phyloP scores from a whole-genome alignment of 2,797 vertebrate species.

The Synaphobranchus kaupii region DNA sequence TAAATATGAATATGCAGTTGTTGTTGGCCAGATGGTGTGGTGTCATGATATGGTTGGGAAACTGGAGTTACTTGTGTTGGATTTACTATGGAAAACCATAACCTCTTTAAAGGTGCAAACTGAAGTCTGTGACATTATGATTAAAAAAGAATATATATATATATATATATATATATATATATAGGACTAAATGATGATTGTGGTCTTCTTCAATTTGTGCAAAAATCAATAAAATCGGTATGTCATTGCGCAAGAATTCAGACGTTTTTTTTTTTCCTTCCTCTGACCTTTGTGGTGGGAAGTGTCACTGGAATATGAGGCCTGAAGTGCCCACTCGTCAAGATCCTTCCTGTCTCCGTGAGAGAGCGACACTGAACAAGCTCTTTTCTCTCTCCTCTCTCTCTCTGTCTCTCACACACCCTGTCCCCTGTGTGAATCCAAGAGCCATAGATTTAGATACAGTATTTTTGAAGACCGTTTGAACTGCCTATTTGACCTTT shows the following conservation, averaged over 20 bases:
- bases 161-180: no score
- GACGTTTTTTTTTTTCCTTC: slow-evolving; percentile 24
- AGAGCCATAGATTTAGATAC: slow-evolving; percentile 74
- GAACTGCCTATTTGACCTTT: slow-evolving; percentile 78
- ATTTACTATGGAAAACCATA: not conserved
- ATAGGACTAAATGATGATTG: slow-evolving; percentile 60
- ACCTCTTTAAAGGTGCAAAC: slow-evolving; percentile 59
- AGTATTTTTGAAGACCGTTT: slow-evolving; percentile 70
- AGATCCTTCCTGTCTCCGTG: slow-evolving; percentile 3
- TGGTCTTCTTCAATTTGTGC: slow-evolving; percentile 58
- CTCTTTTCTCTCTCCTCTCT: slow-evolving; percentile 38
- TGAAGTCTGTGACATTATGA: slow-evolving; percentile 68
- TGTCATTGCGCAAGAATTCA: slow-evolving; percentile 62
- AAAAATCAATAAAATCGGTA: slow-evolving; percentile 67
- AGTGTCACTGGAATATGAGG: not conserved
- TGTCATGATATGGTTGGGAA: not conserved
- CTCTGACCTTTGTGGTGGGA: slow-evolving; percentile 19
- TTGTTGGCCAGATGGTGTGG: not conserved
- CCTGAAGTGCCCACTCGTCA: not conserved
- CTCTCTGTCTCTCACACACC: slow-evolving; percentile 27
- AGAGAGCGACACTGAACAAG: slow-evolving; percentile 16
- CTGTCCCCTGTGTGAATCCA: slow-evolving; percentile 62
- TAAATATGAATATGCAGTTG: not conserved
- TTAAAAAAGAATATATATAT: slow-evolving; percentile 63
- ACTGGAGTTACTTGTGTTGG: not conserved